These are phyloP conservation scores for Amphipoea oculea DNA, from an alignment of 2,888 invertebrate genomes.

Conservation along the genomic window DNA sequence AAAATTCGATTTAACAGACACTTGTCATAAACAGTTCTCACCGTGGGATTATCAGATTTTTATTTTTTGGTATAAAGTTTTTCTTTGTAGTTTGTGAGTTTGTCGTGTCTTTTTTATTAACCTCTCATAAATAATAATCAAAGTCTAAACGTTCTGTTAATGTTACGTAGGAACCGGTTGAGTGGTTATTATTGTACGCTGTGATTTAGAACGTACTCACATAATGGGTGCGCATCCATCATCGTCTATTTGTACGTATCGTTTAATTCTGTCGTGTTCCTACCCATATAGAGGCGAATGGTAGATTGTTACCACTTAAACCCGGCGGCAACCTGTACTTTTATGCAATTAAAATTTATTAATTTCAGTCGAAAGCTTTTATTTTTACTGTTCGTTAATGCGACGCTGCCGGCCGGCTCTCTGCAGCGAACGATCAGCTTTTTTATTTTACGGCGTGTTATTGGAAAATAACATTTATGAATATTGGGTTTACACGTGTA, in stretches of 20 bases:
- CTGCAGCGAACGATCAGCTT: slow-evolving; percentile 58
- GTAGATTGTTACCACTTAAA: slow-evolving; percentile 75
- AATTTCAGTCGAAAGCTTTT: slow-evolving; percentile 79
- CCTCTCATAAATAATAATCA: slow-evolving; percentile 60
- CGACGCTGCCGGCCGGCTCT: slow-evolving; percentile 59
- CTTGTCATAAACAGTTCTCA: slow-evolving; percentile 67
- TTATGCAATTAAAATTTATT: slow-evolving; percentile 84
- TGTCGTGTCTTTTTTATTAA: slow-evolving; percentile 52
- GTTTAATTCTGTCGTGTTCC: slow-evolving; percentile 67
- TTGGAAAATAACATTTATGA: slow-evolving; percentile 67
- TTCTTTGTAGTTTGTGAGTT: slow-evolving; percentile 62
- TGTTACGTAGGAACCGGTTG: slow-evolving; percentile 50
- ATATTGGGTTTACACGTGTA: slow-evolving; percentile 58
- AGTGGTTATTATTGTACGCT: slow-evolving; percentile 59
- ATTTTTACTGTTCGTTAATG: slow-evolving; percentile 78
- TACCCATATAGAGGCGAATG: slow-evolving; percentile 57
- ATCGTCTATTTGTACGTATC: slow-evolving; percentile 65
- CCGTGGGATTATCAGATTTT: slow-evolving; percentile 59
- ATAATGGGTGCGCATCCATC: slow-evolving; percentile 66
- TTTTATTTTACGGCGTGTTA: slow-evolving; percentile 61
- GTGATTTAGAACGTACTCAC: slow-evolving; percentile 62
- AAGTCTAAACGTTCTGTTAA: slow-evolving; percentile 59
- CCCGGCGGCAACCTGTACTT: slow-evolving; percentile 75
- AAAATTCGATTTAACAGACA: slow-evolving; percentile 67
- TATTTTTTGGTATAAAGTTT: slow-evolving; percentile 45